These are phyloP conservation scores for Pocillopora verrucosa DNA, from an alignment of 64 coral and sea anemone species.

Conservation along the genomic window DNA sequence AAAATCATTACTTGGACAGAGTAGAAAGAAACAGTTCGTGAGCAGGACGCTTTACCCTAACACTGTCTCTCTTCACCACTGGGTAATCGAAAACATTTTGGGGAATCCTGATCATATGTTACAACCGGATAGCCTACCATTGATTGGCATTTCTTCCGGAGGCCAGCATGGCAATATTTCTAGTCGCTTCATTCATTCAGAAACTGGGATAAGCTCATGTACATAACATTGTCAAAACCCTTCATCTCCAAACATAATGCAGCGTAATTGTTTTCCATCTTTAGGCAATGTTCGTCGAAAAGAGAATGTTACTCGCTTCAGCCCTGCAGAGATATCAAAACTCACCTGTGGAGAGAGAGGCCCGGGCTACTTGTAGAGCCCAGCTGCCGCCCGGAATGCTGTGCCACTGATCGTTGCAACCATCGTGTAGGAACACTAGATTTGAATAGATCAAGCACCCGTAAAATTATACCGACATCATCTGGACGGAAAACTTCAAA, in stretches of 20 bases:
- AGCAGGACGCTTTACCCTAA: too few relatives aligned
- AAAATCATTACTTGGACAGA: too few relatives aligned
- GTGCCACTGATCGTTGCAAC: background rate
- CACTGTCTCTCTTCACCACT: too few relatives aligned
- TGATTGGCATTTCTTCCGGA: too few relatives aligned
- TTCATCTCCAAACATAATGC: background rate
- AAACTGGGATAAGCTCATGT: too few relatives aligned
- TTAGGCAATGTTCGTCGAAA: background rate
- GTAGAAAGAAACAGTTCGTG: too few relatives aligned
- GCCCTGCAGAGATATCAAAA: conserved; percentile 11
- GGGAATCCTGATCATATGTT: too few relatives aligned
- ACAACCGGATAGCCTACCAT: too few relatives aligned
- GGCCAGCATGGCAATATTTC: too few relatives aligned
- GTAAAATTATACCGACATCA: background rate
- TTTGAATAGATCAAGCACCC: background rate
- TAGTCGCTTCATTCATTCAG: too few relatives aligned
- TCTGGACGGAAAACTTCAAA: background rate
- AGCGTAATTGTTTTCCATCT: background rate
- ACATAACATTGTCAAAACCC: too few relatives aligned
- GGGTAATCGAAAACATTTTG: too few relatives aligned
- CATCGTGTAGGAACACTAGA: background rate
- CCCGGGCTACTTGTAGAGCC: background rate
- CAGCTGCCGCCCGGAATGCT: conserved; percentile 10
- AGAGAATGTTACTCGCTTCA: background rate
- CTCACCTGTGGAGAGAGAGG: background rate